Conservation (phyloP, 2,797 vertebrate species). For the Phrynocephalus guinanensis region DNA sequence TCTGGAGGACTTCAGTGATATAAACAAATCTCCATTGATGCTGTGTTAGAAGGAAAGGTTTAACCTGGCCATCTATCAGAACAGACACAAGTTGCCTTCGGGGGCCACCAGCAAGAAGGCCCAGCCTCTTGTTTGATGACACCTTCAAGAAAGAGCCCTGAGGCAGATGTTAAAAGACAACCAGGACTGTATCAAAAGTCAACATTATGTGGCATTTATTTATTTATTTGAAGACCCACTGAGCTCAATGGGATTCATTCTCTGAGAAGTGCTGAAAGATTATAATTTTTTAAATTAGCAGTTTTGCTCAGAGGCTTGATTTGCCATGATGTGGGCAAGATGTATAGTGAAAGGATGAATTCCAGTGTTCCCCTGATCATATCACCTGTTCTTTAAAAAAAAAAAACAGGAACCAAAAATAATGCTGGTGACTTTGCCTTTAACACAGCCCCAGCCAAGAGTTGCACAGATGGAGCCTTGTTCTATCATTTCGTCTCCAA, state of each 20-base stretch:
- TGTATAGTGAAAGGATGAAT: background rate
- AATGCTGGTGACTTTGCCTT: background rate
- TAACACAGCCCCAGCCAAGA: background rate
- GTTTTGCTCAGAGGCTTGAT: no score
- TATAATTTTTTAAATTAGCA: background rate
- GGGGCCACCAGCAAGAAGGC: background rate
- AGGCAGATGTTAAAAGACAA: background rate
- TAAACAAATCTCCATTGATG: no score
- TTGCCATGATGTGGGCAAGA: background rate
- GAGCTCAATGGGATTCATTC: no score
- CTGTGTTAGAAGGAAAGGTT: no score
- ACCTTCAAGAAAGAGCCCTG: background rate
- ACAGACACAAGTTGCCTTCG: background rate
- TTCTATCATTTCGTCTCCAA: background rate
- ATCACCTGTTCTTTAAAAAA: background rate
- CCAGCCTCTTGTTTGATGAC: background rate
- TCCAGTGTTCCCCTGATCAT: no score
- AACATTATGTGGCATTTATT: background rate
- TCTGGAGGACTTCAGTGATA: no score
- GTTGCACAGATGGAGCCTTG: background rate
- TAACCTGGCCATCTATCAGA: background rate
- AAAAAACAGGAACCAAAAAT: no score
- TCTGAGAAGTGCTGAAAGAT: background rate
- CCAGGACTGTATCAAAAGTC: background rate
- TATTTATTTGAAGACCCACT: no score